A percentile compares a stretch with the other conserved stretches of the same genome.
Evolutionary conservation across 1,140 invertebrate genomes (phyloP).

Genomic region (Meloidogyne exigua): DNA sequence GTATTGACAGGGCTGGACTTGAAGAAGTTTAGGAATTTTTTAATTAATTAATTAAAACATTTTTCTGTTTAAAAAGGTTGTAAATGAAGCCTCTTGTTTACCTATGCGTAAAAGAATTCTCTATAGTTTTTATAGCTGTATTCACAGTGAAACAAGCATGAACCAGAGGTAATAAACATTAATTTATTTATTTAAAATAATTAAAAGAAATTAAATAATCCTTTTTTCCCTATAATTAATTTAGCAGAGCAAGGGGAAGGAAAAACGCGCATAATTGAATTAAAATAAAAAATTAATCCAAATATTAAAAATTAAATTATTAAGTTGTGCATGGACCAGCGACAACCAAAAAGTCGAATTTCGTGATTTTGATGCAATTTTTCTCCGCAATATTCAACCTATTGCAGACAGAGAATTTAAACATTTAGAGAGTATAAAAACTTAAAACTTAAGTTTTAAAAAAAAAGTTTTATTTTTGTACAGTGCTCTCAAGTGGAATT

Average conservation of each 20-base stretch:
- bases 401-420: background rate
- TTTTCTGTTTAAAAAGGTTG: background rate
- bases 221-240: too few species aligned
- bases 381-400: background rate
- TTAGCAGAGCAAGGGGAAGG: too few species aligned
- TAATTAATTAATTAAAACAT: background rate
- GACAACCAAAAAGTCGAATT: background rate
- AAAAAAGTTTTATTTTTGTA: background rate
- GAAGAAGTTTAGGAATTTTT: background rate
- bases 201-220: too few species aligned
- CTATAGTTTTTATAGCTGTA: background rate
- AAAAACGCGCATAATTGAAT: too few species aligned
- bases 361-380: background rate
- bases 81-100: background rate
- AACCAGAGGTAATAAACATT: background rate
- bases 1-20: background rate
- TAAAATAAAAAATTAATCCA: too few species aligned
- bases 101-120: background rate
- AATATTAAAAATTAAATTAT: too few species aligned
- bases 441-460: too few species aligned
- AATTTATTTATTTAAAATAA: too few species aligned
- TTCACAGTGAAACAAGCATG: background rate
- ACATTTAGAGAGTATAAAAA: background rate
- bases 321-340: background rate
- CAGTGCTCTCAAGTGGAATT: background rate